Base-by-base conservation (phyloP, 2,797 vertebrate genomes). In the Megalops cyprinoides region DNA sequence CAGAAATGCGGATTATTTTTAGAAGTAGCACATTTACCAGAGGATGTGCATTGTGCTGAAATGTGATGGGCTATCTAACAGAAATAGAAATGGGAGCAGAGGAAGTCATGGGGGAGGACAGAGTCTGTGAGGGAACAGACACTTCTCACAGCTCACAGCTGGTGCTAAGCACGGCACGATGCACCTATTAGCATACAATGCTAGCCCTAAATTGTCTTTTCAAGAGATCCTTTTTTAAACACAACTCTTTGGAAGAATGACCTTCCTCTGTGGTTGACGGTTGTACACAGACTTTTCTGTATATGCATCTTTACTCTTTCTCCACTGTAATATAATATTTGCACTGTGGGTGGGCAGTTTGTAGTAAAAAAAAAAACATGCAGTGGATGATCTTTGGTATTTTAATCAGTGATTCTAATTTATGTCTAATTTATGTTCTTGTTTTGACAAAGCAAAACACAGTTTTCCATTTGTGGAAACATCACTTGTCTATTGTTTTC, bases 71-170 rank as follows among this genome's bases (percentile, higher is more conserved):
- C 89, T 88, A 88, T 90, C 84, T 87, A 89, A 91, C 93, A 42
- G 58, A 94, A 94, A 95, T 94, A 94, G 94, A 93, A 94, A 93
- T 90, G 88, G 86, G 93, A 93, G 88, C 92, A 91, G 79, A 86
- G 87, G 87, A 85, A 87, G 76, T 81, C 80, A 83, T 77, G 84
- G 76, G 85, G 83, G 87, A 86, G 85, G 85, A 85, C 83, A 86
- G 83, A 67, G 76, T 55, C 82, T 76, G 76, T 79, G 78, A 82
- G 76, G 79, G 60, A 83, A 86, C 82, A 83, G 65, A 82, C 82
- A 82, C 82, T 80, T 85, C 78, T 84, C 48, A 2, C 58, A 48
- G 78, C 79, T 84, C 69, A 74, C 85, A 86, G 86, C 84, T 83
- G 80, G 80, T 81, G 76, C 79, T 15, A 53, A 84, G 84, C 79